A percentile compares a stretch with the other conserved stretches of the same genome.
phyloP scores from a whole-genome alignment of 2,888 invertebrate species.

The Choristoneura rosaceana region DNA sequence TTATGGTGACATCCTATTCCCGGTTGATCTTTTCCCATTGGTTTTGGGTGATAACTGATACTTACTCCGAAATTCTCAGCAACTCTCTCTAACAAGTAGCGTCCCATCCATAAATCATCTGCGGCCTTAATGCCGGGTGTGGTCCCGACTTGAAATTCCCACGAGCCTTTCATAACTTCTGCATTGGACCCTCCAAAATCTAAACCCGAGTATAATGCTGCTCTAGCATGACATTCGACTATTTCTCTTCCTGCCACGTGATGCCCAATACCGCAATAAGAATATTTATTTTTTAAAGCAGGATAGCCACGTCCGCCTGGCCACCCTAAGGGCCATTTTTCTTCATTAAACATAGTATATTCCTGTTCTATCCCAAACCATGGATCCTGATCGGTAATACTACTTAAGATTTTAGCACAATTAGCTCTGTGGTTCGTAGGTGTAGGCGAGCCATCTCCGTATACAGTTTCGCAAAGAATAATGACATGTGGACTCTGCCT shows the following conservation, averaged over 20 bases:
- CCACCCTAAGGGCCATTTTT: conserved; percentile 95
- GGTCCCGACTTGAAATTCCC: conserved; percentile 97
- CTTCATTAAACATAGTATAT: conserved; percentile 93
- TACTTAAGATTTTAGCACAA: conserved; percentile 86
- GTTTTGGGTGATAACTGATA: conserved; percentile 89
- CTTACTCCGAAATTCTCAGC: conserved; percentile 94
- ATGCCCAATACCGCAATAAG: conserved; percentile 97
- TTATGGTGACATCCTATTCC: conserved; percentile 96
- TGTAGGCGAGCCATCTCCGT: conserved; percentile 90
- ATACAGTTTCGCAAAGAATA: conserved; percentile 94
- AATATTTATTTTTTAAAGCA: conserved; percentile 90
- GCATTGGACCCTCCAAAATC: conserved; percentile 97
- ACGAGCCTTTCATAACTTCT: conserved; percentile 99
- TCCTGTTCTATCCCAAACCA: conserved; percentile 98
- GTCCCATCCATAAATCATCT: conserved; percentile 94
- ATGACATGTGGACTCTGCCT: conserved; percentile 93
- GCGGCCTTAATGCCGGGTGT: conserved; percentile 93
- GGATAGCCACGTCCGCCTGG: conserved; percentile 96
- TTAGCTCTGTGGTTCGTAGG: conserved; percentile 89
- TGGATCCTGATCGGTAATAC: conserved; percentile 87
- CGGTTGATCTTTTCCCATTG: conserved; percentile 93
- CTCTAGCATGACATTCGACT: conserved; percentile 93
- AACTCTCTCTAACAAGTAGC: conserved; percentile 92
- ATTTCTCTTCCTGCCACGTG: conserved; percentile 97
- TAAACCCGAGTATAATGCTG: conserved; percentile 97